Conservation (phyloP, 1,140 invertebrate genomes). For the Elysia chlorotica region DNA sequence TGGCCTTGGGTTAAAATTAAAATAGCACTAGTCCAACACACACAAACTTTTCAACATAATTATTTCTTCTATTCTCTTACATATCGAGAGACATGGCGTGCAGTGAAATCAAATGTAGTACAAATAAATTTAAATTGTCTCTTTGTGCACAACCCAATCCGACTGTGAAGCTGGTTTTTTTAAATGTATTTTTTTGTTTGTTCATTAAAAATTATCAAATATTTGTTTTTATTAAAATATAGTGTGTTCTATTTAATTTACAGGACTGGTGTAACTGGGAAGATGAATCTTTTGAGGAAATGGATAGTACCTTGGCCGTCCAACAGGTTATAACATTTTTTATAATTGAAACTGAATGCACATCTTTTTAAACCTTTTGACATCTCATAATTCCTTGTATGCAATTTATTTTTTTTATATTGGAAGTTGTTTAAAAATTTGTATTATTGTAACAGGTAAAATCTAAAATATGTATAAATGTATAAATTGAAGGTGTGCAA, state of each 20-base stretch:
- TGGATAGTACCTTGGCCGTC: slow-evolving; percentile 98
- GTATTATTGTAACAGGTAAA: too few relatives aligned
- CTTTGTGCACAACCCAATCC: neutral
- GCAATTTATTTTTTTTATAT: too few relatives aligned
- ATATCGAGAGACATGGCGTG: neutral
- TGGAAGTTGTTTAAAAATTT: too few relatives aligned
- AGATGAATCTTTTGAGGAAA: slow-evolving; percentile 97
- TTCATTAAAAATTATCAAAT: neutral
- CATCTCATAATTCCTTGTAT: too few relatives aligned
- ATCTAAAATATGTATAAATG: neutral
- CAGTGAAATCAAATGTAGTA: neutral
- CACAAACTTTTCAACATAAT: too few relatives aligned
- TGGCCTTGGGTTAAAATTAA: too few relatives aligned
- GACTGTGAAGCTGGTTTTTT: neutral
- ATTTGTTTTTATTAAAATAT: neutral
- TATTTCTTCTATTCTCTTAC: too few relatives aligned
- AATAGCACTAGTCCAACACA: too few relatives aligned
- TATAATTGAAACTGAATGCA: too few relatives aligned
- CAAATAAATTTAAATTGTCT: neutral
- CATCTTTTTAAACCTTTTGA: too few relatives aligned
- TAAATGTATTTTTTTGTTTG: neutral
- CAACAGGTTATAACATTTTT: too few relatives aligned
- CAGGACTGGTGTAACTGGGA: slow-evolving; percentile 98
- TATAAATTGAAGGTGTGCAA: neutral
- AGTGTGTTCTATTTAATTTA: slow-evolving; percentile 19